A percentile compares a stretch with the other conserved stretches of the same genome.
Evolutionary conservation across 2,888 invertebrate genomes (phyloP).

Genomic region (Drosophila mulleri): DNA sequence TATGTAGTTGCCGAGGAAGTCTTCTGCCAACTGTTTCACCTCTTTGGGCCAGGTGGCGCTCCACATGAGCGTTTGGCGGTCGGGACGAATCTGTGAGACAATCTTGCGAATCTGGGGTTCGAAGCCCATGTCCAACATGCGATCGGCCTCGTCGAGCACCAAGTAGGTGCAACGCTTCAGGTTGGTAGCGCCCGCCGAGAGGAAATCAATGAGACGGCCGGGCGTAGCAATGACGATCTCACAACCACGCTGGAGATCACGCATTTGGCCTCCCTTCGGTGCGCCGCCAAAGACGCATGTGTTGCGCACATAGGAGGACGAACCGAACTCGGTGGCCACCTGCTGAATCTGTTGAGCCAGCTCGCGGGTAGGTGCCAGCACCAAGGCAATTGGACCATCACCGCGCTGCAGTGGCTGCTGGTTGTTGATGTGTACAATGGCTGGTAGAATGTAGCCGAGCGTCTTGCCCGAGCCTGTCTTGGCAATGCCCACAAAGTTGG

Average conservation of each 20-base stretch:
- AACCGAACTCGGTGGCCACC: conserved; percentile 93
- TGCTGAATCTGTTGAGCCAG: conserved; percentile 93
- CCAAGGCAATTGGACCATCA: conserved; percentile 93
- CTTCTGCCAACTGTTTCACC: conserved; percentile 95
- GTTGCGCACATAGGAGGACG: conserved; percentile 91
- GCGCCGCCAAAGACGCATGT: conserved; percentile 97
- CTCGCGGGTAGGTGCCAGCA: conserved; percentile 92
- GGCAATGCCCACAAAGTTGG: conserved; percentile 94
- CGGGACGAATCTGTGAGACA: conserved; percentile 96
- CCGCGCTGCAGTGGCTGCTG: conserved; percentile 91
- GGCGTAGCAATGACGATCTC: conserved; percentile 97
- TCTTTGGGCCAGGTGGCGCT: conserved; percentile 99
- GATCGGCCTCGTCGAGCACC: conserved; percentile 96
- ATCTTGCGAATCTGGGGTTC: conserved; percentile 98
- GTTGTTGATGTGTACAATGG: conserved; percentile 94
- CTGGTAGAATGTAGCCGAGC: conserved; percentile 92
- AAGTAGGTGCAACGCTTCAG: conserved; percentile 93
- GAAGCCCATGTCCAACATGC: conserved; percentile 99
- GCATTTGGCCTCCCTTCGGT: conserved; percentile 91
- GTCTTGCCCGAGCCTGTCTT: conserved; percentile 94
- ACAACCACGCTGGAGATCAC: conserved; percentile 91
- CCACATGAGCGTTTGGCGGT: conserved; percentile 99
- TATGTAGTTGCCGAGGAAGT: conserved; percentile 95
- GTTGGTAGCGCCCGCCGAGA: conserved; percentile 92
- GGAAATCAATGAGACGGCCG: conserved; percentile 95